A percentile compares a stretch with the other conserved stretches of the same genome.
Evolutionary conservation across 2,888 invertebrate genomes (phyloP).

Genomic region (Polydrusus tereticollis): DNA sequence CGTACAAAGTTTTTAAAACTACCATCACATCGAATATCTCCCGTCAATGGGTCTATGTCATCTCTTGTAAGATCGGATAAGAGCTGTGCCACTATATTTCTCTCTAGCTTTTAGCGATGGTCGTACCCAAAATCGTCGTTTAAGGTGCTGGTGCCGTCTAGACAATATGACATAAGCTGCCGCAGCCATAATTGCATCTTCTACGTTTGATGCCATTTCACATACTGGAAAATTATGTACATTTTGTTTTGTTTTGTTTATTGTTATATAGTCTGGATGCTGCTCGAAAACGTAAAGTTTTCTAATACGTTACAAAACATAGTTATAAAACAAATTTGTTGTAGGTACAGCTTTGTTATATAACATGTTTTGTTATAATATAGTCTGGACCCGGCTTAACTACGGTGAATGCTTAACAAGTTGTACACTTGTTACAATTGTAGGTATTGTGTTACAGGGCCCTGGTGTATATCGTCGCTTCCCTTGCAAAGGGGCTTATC

Average conservation of each 20-base stretch:
- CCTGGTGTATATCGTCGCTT: too few relatives aligned
- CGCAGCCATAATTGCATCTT: constrained; percentile 21
- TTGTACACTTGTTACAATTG: too few relatives aligned
- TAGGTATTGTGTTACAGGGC: too few relatives aligned
- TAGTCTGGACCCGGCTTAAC: background rate
- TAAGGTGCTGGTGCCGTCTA: background rate
- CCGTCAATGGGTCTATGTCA: constrained; percentile 38
- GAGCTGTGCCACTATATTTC: constrained; percentile 39
- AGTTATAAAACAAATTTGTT: background rate
- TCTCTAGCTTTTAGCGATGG: constrained; percentile 37
- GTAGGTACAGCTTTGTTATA: background rate
- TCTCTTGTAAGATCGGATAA: constrained; percentile 38
- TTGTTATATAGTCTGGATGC: background rate
- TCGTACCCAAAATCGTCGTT: constrained; percentile 40
- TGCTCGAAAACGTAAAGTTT: background rate
- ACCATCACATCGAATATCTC: constrained; percentile 42
- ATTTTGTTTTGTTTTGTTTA: background rate
- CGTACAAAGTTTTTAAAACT: constrained; percentile 31
- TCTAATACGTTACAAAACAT: background rate
- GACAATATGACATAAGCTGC: constrained; percentile 21
- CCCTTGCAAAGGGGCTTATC: too few relatives aligned
- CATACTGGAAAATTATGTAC: background rate
- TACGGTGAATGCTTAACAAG: too few relatives aligned
- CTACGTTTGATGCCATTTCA: background rate
- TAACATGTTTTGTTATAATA: background rate